Conservation (phyloP, 2,113 vertebrate species). For the Urocitellus parryii region DNA sequence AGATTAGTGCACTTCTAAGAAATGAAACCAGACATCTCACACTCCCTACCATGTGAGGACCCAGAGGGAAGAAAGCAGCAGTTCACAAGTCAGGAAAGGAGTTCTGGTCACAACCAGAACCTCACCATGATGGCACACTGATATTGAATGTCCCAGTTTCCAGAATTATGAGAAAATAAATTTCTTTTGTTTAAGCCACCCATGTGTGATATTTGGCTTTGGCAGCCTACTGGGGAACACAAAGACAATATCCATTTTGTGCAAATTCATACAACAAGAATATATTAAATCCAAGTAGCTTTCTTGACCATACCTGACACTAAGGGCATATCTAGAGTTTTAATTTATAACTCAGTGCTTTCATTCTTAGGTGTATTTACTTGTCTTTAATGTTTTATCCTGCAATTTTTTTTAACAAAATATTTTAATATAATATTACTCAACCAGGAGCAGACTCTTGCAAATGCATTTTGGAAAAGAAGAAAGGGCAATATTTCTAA, state of each 20-base stretch:
- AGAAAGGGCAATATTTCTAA: neutral
- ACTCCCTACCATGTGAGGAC: neutral
- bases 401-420: neutral
- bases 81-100: neutral
- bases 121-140: neutral
- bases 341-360: neutral
- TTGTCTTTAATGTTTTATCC: slow-evolving; percentile 31
- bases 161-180: neutral
- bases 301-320: neutral
- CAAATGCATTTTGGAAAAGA: neutral
- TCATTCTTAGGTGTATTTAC: neutral
- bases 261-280: neutral
- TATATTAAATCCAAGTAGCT: neutral
- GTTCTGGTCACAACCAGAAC: neutral
- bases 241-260: neutral
- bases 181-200: neutral
- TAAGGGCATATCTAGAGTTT: neutral
- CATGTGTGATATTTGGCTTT: neutral
- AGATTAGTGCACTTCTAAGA: neutral
- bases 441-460: neutral
- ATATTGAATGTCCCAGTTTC: neutral
- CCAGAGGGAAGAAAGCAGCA: neutral
- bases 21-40: neutral
- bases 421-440: neutral
- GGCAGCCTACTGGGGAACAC: neutral